Conservation (phyloP, 2,113 vertebrate species). For the Solea solea region DNA sequence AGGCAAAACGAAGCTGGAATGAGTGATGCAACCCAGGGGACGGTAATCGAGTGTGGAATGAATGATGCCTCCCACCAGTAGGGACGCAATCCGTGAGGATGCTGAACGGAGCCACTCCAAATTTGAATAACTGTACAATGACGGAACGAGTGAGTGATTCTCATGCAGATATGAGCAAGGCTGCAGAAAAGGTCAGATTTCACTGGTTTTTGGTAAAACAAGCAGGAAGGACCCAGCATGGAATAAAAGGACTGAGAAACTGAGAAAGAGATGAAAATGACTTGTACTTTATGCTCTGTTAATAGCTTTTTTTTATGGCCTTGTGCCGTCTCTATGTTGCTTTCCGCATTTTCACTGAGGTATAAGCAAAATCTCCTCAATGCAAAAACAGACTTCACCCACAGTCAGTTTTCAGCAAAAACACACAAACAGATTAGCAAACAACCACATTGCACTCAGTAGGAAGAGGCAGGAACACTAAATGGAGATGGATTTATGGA, state of each 20-base stretch:
- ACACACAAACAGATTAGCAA: background rate
- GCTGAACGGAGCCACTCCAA: constrained; percentile 11
- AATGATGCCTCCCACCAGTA: constrained; percentile 50
- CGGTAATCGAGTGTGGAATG: constrained; percentile 67
- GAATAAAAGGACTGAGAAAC: constrained; percentile 12
- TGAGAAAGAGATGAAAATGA: background rate
- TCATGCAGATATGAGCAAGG: background rate
- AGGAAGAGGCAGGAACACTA: background rate
- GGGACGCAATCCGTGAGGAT: constrained; percentile 34
- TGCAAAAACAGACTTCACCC: background rate
- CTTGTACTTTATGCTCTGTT: background rate
- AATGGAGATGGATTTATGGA: constrained; percentile 47
- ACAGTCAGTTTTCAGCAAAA: background rate
- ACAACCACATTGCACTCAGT: background rate
- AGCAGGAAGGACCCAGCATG: background rate
- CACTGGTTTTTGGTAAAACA: constrained; percentile 11
- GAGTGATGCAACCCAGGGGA: constrained; percentile 69
- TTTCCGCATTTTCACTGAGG: background rate
- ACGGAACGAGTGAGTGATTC: background rate
- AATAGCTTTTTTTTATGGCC: background rate
- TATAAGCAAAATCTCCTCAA: background rate
- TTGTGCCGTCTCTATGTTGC: background rate
- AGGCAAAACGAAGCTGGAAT: constrained; percentile 69
- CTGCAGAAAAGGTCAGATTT: constrained; percentile 1
- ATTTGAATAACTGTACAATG: background rate